A percentile compares a stretch with the other conserved stretches of the same genome.
phyloP scores from a whole-genome alignment of 2,888 invertebrate species.

The Caenorhabditis angaria region DNA sequence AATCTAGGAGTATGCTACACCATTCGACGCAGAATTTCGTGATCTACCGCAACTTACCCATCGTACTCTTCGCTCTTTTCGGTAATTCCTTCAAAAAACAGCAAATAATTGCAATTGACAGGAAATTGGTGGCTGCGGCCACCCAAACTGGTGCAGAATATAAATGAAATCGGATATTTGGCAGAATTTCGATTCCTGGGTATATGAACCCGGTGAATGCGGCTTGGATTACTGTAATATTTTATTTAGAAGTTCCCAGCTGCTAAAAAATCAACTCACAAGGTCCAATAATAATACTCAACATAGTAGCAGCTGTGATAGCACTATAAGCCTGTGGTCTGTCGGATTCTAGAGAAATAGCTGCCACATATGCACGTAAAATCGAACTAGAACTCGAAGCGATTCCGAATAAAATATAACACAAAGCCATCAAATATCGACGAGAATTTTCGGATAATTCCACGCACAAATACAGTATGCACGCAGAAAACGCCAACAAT shows the following conservation, averaged over 20 bases:
- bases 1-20: not conserved
- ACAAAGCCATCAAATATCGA: constrained; percentile 44
- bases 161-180: constrained; percentile 47
- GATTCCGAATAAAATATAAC: constrained; percentile 52
- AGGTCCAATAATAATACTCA: constrained; percentile 53
- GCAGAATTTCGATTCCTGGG: constrained; percentile 42
- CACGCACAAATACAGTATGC: constrained; percentile 49
- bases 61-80: constrained; percentile 16
- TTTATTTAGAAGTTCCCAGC: not conserved
- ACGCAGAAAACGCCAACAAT: constrained; percentile 45
- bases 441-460: constrained; percentile 45
- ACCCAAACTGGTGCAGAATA: constrained; percentile 57
- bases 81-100: constrained; percentile 40
- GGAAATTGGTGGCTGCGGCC: constrained; percentile 48
- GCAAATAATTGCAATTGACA: constrained; percentile 45
- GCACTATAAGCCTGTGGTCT: constrained; percentile 48
- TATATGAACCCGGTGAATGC: constrained; percentile 42
- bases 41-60: too few species aligned
- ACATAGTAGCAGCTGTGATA: constrained; percentile 40
- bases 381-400: constrained; percentile 44
- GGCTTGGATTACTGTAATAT: constrained; percentile 52
- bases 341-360: constrained; percentile 36
- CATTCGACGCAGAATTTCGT: not conserved
- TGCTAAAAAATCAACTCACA: constrained; percentile 21
- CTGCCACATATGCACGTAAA: constrained; percentile 49